Evolutionary conservation across 2,888 invertebrate species (phyloP).

Genomic region (Odontothrips loti): DNA sequence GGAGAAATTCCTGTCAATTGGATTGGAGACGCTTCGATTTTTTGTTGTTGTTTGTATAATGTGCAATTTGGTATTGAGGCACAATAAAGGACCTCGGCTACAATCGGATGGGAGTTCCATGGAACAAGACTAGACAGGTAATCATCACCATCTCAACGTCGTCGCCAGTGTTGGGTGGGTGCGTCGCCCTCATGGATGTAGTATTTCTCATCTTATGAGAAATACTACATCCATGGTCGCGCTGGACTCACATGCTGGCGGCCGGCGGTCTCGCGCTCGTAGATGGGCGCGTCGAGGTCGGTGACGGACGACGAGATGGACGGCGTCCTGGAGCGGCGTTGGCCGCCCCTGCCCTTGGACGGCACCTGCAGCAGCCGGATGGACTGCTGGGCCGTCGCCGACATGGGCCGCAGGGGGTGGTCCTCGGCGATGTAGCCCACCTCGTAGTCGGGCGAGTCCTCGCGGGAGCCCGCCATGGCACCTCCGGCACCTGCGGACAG

Average conservation of each 20-base stretch:
- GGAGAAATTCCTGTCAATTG: too few relatives aligned
- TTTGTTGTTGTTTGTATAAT: too few relatives aligned
- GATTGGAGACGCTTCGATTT: too few relatives aligned
- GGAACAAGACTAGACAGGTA: too few relatives aligned
- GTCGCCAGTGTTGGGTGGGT: too few relatives aligned
- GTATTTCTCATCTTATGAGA: too few relatives aligned
- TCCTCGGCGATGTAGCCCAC: constrained; percentile 55
- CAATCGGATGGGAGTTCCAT: too few relatives aligned
- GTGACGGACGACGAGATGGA: constrained; percentile 55
- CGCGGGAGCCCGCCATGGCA: constrained; percentile 6
- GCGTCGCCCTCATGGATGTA: too few relatives aligned
- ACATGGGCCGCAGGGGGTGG: constrained; percentile 52
- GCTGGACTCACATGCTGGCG: constrained; percentile 30
- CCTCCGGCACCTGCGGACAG: neutral
- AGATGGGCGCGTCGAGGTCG: constrained; percentile 56
- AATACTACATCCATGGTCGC: too few relatives aligned
- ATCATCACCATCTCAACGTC: too few relatives aligned
- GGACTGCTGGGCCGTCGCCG: constrained; percentile 41
- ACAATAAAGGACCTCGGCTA: too few relatives aligned
- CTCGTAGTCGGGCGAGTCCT: constrained; percentile 42
- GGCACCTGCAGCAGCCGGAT: constrained; percentile 48
- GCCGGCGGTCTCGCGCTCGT: constrained; percentile 47
- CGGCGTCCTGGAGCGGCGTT: constrained; percentile 45
- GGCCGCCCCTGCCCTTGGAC: constrained; percentile 40
- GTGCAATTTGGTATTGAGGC: too few relatives aligned